A percentile compares a stretch with the other conserved stretches of the same genome.
Conservation (phyloP, 2,113 vertebrate genomes). For the Otolemur garnettii region DNA sequence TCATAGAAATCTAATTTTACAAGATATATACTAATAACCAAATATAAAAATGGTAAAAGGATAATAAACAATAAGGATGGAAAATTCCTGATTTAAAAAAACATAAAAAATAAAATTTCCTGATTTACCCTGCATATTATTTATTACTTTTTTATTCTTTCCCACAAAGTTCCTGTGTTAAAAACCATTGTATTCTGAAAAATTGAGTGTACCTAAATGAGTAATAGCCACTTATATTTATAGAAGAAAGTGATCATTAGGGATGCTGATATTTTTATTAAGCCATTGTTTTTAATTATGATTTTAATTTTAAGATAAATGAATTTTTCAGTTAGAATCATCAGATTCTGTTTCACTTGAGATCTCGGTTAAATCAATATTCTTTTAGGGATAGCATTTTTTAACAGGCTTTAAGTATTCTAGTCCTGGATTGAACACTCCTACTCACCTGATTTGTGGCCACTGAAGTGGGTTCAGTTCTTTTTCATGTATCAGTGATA, state of each 20-base stretch:
- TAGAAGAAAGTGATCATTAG: not conserved
- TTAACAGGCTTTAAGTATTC: conserved; percentile 6
- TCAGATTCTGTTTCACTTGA: not conserved
- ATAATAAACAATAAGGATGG: not conserved
- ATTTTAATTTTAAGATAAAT: conserved; percentile 60
- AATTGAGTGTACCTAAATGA: not conserved
- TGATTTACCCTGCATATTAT: not conserved
- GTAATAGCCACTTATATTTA: not conserved
- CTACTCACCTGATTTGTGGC: not conserved
- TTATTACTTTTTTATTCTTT: not conserved
- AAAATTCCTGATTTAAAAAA: too few relatives aligned
- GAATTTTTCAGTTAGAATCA: conserved; percentile 11
- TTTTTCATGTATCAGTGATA: not conserved
- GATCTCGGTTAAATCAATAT: conserved; percentile 1
- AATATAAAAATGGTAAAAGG: not conserved
- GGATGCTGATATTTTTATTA: not conserved
- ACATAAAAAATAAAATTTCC: not conserved
- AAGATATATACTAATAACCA: not conserved
- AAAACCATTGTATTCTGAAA: conserved; percentile 19
- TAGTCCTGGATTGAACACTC: not conserved
- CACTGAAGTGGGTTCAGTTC: not conserved
- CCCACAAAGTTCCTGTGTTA: not conserved
- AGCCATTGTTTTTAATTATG: not conserved
- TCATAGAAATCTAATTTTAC: conserved; percentile 12
- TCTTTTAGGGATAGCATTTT: not conserved